A percentile compares a stretch with the other conserved stretches of the same genome.
phyloP scores from a whole-genome alignment of 2,113 vertebrate genomes.

The Clarias gariepinus region DNA sequence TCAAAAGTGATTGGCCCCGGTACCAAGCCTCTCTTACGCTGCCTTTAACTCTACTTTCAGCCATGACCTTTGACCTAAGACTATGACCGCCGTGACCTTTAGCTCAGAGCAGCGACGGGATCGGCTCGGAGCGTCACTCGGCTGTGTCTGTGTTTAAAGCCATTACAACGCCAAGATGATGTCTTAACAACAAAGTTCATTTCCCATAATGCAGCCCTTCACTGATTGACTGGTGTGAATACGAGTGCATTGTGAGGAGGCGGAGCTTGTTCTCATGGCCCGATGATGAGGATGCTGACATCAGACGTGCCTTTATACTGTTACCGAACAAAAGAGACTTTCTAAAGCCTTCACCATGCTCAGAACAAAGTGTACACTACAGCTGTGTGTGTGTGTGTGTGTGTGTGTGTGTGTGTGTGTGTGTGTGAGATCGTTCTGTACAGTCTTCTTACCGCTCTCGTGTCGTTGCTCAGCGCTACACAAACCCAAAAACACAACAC shows the following conservation, averaged over 20 bases:
- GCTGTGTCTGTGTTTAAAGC: conserved; percentile 36
- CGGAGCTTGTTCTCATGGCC: conserved; percentile 25
- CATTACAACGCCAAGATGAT: conserved; percentile 62
- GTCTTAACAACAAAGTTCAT: conserved; percentile 68
- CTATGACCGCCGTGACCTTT: conserved; percentile 47
- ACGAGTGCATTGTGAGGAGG: conserved; percentile 1
- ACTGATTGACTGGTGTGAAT: neutral
- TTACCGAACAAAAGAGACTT: conserved; percentile 73
- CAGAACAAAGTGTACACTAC: conserved; percentile 81
- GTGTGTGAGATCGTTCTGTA: conserved; percentile 69
- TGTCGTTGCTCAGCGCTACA: conserved; percentile 21
- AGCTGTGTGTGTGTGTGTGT: conserved; percentile 62
- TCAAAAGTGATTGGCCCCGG: conserved; percentile 8
- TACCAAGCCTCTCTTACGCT: conserved; percentile 71
- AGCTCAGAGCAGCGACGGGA: neutral
- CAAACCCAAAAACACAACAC: conserved; percentile 29
- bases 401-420: conserved; percentile 72
- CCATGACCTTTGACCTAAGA: conserved; percentile 68
- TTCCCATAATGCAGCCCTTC: conserved; percentile 38
- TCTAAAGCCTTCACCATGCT: conserved; percentile 82
- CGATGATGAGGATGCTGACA: conserved; percentile 50
- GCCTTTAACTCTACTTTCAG: conserved; percentile 78
- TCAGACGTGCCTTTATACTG: conserved; percentile 91
- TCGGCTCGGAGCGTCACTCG: neutral
- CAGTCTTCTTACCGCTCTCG: conserved; percentile 78